phyloP scores from a whole-genome alignment of 1,140 invertebrate species.

The Rhizoglyphus robini region DNA sequence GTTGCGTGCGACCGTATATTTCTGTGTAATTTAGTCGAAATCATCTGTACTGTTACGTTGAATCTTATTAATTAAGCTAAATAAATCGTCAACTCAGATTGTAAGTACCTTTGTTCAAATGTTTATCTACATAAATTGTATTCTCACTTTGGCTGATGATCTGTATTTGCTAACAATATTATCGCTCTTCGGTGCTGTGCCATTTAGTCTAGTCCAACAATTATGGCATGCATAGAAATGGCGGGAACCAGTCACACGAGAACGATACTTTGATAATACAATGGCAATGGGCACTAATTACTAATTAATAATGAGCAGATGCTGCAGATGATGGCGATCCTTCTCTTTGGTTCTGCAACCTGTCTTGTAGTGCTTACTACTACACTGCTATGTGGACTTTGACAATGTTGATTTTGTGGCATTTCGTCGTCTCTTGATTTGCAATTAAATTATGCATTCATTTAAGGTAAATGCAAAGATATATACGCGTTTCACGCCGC shows the following conservation, averaged over 20 bases:
- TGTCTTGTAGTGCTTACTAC: neutral
- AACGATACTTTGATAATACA: neutral
- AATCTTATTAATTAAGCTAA: too few relatives aligned
- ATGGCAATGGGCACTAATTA: neutral
- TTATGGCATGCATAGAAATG: neutral
- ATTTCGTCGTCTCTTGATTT: conserved; percentile 5
- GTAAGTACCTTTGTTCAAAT: neutral
- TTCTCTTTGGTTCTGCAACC: neutral
- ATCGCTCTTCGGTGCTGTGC: neutral
- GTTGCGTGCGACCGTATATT: too few relatives aligned
- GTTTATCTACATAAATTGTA: neutral
- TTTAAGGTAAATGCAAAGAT: neutral
- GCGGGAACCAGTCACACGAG: conserved; percentile 1
- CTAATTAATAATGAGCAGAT: neutral
- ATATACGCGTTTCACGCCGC: neutral
- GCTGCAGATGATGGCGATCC: neutral
- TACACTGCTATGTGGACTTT: neutral
- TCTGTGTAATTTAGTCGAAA: too few relatives aligned
- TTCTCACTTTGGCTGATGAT: neutral
- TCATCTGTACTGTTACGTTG: too few relatives aligned
- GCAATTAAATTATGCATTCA: conserved; percentile 15
- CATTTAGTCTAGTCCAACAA: neutral
- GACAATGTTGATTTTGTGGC: conserved; percentile 15
- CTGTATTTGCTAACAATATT: neutral
- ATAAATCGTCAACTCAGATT: neutral